Percentiles rank a stretch among this genome's conserved stretches.
Evolutionary conservation across 2,797 vertebrate species (phyloP).

Genomic region (Mus spretus): DNA sequence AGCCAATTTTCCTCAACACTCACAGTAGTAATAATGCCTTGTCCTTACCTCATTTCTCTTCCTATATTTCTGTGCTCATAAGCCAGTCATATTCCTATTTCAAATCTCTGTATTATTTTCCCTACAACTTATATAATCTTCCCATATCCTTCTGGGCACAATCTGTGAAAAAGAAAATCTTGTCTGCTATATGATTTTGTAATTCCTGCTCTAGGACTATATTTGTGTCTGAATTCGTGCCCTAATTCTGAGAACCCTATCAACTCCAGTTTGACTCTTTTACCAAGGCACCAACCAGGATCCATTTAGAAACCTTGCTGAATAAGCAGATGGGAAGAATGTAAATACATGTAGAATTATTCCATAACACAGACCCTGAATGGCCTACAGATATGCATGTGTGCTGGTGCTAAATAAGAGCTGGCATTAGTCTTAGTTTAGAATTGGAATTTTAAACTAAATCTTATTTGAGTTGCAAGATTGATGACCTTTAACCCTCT

Average conservation of each 20-base stretch:
- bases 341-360: slow-evolving; percentile 80
- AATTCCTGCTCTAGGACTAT: neutral
- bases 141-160: neutral
- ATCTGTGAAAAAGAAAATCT: neutral
- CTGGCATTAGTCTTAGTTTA: slow-evolving; percentile 70
- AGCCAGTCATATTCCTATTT: neutral
- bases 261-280: neutral
- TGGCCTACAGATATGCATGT: slow-evolving; percentile 57
- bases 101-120: neutral
- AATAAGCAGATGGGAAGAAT: slow-evolving; percentile 59
- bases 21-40: neutral
- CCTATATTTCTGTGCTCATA: neutral
- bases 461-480: slow-evolving; percentile 68
- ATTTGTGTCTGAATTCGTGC: neutral
- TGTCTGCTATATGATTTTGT: neutral
- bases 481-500: slow-evolving; percentile 58
- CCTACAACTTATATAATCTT: neutral
- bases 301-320: slow-evolving; percentile 68
- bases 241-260: neutral
- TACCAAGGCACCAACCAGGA: neutral
- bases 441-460: slow-evolving; percentile 70
- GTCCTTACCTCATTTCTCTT: neutral
- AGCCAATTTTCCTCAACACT: neutral
- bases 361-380: slow-evolving; percentile 72
- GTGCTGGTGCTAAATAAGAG: slow-evolving; percentile 50